phyloP scores from a whole-genome alignment of 1,140 invertebrate species.

The Panagrolaimus sp. region DNA sequence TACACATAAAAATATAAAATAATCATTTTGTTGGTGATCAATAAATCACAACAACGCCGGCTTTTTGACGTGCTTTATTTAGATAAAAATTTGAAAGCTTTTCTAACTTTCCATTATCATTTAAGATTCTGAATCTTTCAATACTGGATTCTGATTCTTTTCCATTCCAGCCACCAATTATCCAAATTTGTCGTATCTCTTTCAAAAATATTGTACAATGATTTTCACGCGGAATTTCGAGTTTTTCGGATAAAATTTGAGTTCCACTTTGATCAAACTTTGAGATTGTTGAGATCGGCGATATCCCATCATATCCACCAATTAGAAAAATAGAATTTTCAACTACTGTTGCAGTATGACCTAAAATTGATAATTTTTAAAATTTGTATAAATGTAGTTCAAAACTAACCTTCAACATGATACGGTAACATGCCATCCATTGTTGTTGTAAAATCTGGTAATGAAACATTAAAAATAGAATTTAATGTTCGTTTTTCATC shows the following conservation, averaged over 20 bases:
- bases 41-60: background rate
- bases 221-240: slow-evolving; percentile 27
- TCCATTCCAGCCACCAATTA: slow-evolving; percentile 33
- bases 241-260: slow-evolving; percentile 7
- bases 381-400: background rate
- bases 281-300: background rate
- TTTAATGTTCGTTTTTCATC: slow-evolving; percentile 27
- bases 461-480: slow-evolving; percentile 18
- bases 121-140: slow-evolving; percentile 20
- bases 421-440: slow-evolving; percentile 25
- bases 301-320: slow-evolving; percentile 25
- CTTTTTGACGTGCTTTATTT: slow-evolving; percentile 1
- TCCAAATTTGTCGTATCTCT: slow-evolving; percentile 15
- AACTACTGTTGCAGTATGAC: background rate
- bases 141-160: slow-evolving; percentile 13
- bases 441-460: background rate
- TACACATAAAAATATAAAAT: too few species aligned
- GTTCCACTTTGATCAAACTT: slow-evolving; percentile 15
- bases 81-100: background rate
- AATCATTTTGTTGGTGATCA: too few species aligned
- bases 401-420: background rate
- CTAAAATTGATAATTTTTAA: too few species aligned
- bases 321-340: slow-evolving; percentile 1
- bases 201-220: slow-evolving; percentile 23
- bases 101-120: background rate